These are phyloP conservation scores for Gouania willdenowi DNA, from an alignment of 2,797 vertebrate species.

Conservation along the genomic window DNA sequence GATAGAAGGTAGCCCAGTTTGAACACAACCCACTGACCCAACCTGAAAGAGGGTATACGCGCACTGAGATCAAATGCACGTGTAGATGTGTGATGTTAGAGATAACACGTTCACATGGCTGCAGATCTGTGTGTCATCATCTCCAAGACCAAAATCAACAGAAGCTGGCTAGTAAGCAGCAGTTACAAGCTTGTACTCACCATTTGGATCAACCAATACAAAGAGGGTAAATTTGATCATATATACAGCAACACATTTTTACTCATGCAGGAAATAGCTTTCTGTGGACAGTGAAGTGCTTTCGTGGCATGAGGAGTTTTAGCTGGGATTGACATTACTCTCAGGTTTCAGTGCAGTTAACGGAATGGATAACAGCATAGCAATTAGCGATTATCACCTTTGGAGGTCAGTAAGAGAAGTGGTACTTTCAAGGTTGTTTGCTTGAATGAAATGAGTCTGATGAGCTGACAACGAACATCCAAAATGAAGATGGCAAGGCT, in stretches of 20 bases:
- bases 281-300: no score
- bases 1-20: conserved; percentile 3
- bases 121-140: no score
- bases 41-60: not conserved
- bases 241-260: no score
- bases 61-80: not conserved
- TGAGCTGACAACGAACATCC: not conserved
- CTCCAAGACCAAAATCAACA: no score
- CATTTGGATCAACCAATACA: no score
- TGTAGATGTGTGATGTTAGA: no score
- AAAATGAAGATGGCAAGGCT: not conserved
- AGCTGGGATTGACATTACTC: not conserved
- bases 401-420: conserved; percentile 4
- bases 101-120: no score
- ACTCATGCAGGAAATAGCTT: no score
- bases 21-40: not conserved
- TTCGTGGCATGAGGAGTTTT: not conserved
- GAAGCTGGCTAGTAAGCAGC: no score
- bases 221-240: no score
- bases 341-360: conserved; percentile 9
- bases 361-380: conserved; percentile 2
- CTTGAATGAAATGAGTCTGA: conserved; percentile 4
- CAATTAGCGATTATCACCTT: conserved; percentile 11
- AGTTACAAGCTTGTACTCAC: no score
- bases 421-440: conserved; percentile 16